These are phyloP conservation scores for Diaperis boleti DNA, from an alignment of 2,888 invertebrate species.

Conservation along the genomic window DNA sequence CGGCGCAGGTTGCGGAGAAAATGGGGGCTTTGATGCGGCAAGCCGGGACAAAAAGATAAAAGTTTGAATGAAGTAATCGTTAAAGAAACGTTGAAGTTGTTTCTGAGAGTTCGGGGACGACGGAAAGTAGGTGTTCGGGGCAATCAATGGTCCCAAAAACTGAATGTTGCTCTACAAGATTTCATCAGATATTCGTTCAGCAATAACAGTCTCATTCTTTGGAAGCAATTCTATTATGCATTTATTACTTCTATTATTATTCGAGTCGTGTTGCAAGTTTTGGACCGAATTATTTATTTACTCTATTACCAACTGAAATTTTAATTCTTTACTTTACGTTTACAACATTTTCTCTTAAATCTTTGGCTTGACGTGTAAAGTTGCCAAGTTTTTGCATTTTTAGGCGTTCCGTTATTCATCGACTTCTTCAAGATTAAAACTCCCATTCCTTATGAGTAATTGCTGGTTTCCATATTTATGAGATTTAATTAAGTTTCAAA, in stretches of 20 bases:
- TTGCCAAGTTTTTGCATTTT: slow-evolving; percentile 6
- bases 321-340: no score
- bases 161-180: neutral
- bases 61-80: neutral
- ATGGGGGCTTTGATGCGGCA: neutral
- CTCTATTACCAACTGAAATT: no score
- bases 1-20: neutral
- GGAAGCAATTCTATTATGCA: no score
- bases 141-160: neutral
- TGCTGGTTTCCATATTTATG: slow-evolving; percentile 21
- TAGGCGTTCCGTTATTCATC: slow-evolving; percentile 14
- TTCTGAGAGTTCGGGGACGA: neutral
- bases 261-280: no score
- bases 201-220: no score
- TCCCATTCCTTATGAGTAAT: slow-evolving; percentile 9
- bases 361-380: neutral
- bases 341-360: neutral
- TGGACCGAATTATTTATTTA: no score
- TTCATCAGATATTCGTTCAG: no score
- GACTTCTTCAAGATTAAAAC: slow-evolving; percentile 9
- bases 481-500: slow-evolving; percentile 10
- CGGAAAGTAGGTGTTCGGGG: neutral
- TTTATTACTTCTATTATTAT: no score
- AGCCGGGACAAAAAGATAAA: neutral
- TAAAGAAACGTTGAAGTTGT: neutral